phyloP scores from a whole-genome alignment of 1,140 invertebrate genomes.

The Drosophila kanapiae region DNA sequence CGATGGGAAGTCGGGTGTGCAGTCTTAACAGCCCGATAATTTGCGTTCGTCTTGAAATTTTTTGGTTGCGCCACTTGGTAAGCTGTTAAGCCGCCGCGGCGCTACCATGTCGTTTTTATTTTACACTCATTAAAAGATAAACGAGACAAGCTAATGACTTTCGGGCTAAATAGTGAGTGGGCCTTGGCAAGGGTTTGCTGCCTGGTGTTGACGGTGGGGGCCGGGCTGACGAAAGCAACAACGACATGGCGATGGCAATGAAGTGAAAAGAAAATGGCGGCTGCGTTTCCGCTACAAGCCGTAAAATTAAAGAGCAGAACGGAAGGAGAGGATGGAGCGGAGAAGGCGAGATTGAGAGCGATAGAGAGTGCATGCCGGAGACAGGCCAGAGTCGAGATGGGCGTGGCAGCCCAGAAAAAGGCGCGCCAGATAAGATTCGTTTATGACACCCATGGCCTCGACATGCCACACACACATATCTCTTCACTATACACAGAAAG shows the following conservation, averaged over 20 bases:
- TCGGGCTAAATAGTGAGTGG: conserved; percentile 64
- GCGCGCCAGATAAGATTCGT: conserved; percentile 72
- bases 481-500: neutral
- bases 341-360: conserved; percentile 27
- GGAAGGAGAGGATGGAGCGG: neutral
- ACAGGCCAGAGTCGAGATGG: conserved; percentile 48
- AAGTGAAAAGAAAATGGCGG: conserved; percentile 76
- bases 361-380: conserved; percentile 54
- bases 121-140: conserved; percentile 84
- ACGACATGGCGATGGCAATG: conserved; percentile 55
- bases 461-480: conserved; percentile 32
- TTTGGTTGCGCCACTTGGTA: conserved; percentile 26
- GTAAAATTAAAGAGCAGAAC: conserved; percentile 58
- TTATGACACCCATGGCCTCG: conserved; percentile 71
- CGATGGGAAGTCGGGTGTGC: conserved; percentile 4
- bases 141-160: conserved; percentile 82
- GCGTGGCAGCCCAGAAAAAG: conserved; percentile 68
- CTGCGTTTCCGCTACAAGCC: conserved; percentile 67
- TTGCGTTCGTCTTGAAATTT: conserved; percentile 39
- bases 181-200: conserved; percentile 13
- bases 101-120: conserved; percentile 60
- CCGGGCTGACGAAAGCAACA: conserved; percentile 47
- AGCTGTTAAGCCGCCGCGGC: conserved; percentile 26
- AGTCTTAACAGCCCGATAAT: conserved; percentile 51
- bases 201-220: neutral